These are phyloP conservation scores for Atherinosoma microstoma DNA, from an alignment of 2,797 vertebrate genomes.

Conservation along the genomic window DNA sequence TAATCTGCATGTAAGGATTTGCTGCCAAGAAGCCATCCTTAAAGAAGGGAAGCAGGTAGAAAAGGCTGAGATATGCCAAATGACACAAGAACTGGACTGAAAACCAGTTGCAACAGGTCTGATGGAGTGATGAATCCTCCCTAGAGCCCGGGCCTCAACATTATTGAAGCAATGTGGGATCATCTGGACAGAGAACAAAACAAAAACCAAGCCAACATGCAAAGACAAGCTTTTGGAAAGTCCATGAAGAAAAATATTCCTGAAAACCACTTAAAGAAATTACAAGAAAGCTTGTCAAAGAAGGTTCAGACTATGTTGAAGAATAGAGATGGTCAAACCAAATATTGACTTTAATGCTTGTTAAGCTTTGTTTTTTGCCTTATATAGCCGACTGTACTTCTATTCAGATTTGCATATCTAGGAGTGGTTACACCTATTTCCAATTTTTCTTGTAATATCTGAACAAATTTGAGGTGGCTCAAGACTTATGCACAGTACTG, in stretches of 20 bases:
- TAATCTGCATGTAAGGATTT: background rate
- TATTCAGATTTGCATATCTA: background rate
- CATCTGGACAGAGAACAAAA: background rate
- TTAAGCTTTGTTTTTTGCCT: background rate
- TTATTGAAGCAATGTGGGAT: background rate
- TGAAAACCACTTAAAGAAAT: background rate
- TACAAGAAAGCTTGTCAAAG: background rate
- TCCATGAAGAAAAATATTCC: background rate
- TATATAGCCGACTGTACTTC: background rate
- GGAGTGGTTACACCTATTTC: background rate
- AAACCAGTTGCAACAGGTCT: background rate
- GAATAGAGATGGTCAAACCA: background rate
- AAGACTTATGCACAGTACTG: background rate
- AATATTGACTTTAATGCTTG: background rate
- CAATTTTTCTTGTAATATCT: background rate
- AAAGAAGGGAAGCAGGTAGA: background rate
- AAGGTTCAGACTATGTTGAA: background rate
- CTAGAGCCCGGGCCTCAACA: background rate
- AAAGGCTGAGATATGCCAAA: background rate
- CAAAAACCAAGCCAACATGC: background rate
- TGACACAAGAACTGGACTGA: constrained; percentile 3
- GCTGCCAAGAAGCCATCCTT: background rate
- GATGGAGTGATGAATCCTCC: constrained; percentile 2
- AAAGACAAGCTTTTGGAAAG: background rate
- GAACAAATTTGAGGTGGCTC: background rate